Base-by-base conservation (phyloP, 2,888 invertebrate species). In the Sminthurinus aureus region DNA sequence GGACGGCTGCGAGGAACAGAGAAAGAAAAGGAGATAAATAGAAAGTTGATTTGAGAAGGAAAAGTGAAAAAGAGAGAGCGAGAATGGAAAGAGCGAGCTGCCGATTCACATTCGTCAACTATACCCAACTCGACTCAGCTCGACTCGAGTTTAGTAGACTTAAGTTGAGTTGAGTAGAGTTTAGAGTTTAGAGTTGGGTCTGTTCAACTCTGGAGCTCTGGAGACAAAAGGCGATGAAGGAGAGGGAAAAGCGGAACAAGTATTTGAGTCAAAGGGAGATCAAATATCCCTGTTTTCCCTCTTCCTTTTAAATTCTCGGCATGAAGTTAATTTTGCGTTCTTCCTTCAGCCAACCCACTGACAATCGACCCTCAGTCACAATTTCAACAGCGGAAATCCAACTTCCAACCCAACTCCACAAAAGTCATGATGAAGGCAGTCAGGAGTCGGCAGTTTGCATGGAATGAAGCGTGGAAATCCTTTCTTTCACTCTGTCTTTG, bases 271-370 rank as follows among this genome's bases (percentile, higher is more conserved):
- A 38, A 38, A 38, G 38, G 24, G 71, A 71, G 71, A 71, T 71
- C 71, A 71, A 71, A 24, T 71, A 24, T 13, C 71, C 24, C 24
- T 71, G 71, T 71, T 58, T 71, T 71, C 24, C 24, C 71, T 71
- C 8, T 12, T 71, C 20, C 71, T 71, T 80, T 80, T 80, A 80
- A 71, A 80, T 80, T 69, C 80, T 71, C 80, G 71, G 80, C 80
- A 80, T 80, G 80, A 80, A 80, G 80, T 80, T 80, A 71, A 80
- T 71, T 80, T 80, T 24, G 12, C 58, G 58, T 18, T 58, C 58
- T 6, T 11, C 58, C 38, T 38, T 6, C 38, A 38, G 38, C 38
- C 38, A 1, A 38, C 1, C 38, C 38, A 38, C n/a, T n/a, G n/a
- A n/a, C n/a, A n/a, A 6, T 6, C 38, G 6, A 38, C 38, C 38